Evolutionary conservation across 2,797 vertebrate genomes (phyloP).

Genomic region (Acrocephalus scirpaceus): DNA sequence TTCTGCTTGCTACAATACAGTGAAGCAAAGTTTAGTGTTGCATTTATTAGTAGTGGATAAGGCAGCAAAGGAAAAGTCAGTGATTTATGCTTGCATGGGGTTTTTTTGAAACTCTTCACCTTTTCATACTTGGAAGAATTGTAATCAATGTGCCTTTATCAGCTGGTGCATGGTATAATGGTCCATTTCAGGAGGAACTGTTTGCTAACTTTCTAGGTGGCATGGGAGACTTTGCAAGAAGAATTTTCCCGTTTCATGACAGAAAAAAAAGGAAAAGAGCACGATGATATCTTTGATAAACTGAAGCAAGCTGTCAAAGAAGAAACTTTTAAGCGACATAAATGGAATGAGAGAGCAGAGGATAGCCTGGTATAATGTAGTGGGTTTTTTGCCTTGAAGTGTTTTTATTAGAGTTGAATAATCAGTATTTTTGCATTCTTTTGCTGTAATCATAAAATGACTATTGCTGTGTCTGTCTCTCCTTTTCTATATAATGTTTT

Average conservation of each 20-base stretch:
- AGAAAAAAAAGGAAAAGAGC: constrained; percentile 94
- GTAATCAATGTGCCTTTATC: not conserved
- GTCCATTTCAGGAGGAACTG: not conserved
- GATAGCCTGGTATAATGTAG: constrained; percentile 89
- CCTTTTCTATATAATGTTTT: not conserved
- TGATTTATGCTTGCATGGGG: fast-evolving
- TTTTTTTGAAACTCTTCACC: not conserved
- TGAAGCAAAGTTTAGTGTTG: not conserved
- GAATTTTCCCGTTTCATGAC: constrained; percentile 98
- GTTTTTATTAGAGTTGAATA: not conserved
- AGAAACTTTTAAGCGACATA: constrained; percentile 96
- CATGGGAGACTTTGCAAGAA: constrained; percentile 97
- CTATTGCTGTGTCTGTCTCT: not conserved
- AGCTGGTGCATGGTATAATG: not conserved
- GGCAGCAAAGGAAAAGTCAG: not conserved
- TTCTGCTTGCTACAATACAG: not conserved
- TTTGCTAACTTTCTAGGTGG: constrained; percentile 81
- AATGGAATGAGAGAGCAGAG: constrained; percentile 95
- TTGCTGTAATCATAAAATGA: not conserved
- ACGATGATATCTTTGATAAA: constrained; percentile 98
- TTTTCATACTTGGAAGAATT: not conserved
- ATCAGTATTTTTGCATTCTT: not conserved
- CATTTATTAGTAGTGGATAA: not conserved
- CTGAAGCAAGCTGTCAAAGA: constrained; percentile 97
- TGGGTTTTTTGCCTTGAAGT: not conserved